Evolutionary conservation across 2,797 vertebrate genomes (phyloP).

Genomic region (Micropoecilia bifurca): DNA sequence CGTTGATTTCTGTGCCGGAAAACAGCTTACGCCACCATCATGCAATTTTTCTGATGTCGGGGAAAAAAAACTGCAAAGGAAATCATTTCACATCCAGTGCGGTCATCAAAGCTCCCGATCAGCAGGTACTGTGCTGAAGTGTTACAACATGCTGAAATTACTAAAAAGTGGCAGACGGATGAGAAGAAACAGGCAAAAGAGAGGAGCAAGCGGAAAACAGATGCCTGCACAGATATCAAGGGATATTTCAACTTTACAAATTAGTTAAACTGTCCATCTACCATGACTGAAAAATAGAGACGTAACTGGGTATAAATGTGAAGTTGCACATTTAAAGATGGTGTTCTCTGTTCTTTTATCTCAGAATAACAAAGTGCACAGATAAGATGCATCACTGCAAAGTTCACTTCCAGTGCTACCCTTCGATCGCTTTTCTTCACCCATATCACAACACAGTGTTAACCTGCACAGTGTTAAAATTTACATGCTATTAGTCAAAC

Average conservation of each 20-base stretch:
- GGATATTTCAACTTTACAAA: constrained; percentile 10
- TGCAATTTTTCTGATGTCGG: constrained; percentile 70
- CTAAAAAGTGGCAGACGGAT: constrained; percentile 43
- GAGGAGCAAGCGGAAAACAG: constrained; percentile 36
- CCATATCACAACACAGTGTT: constrained; percentile 38
- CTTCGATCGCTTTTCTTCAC: constrained; percentile 45
- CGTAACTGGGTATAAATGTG: neutral
- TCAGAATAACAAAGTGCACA: constrained; percentile 49
- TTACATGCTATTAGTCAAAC: constrained; percentile 1
- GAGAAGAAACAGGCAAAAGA: constrained; percentile 26
- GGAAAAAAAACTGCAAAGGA: constrained; percentile 67
- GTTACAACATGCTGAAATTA: constrained; percentile 64
- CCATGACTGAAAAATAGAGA: neutral
- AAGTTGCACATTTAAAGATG: neutral
- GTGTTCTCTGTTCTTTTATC: constrained; percentile 16
- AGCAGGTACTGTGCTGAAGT: constrained; percentile 62
- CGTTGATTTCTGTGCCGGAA: constrained; percentile 49
- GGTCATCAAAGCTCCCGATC: constrained; percentile 68
- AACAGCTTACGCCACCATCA: constrained; percentile 53
- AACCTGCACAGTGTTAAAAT: constrained; percentile 38
- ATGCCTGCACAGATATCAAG: constrained; percentile 15
- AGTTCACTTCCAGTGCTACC: constrained; percentile 36
- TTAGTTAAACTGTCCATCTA: constrained; percentile 2
- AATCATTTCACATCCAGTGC: constrained; percentile 67
- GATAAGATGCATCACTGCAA: constrained; percentile 69